phyloP scores from a whole-genome alignment of 2,888 invertebrate genomes.

The Phytoseiulus persimilis region DNA sequence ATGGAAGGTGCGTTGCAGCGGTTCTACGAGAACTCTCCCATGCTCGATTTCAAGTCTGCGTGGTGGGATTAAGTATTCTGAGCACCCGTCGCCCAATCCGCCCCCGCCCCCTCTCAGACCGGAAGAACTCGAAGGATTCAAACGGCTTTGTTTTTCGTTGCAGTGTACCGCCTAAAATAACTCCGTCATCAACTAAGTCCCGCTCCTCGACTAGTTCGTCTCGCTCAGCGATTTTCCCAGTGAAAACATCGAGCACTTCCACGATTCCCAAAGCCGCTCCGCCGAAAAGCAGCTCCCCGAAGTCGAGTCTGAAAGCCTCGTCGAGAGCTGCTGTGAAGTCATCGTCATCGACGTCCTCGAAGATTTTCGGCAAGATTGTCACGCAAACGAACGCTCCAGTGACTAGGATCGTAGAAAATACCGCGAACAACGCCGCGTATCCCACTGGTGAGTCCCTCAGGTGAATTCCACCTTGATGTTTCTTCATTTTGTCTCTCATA shows the following conservation, averaged over 20 bases:
- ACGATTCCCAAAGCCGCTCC: neutral
- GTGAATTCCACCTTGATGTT: too few species aligned
- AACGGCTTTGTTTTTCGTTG: neutral
- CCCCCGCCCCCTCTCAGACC: too few species aligned
- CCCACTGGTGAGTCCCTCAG: slow-evolving; percentile 9
- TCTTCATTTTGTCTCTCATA: too few species aligned
- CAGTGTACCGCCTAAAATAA: neutral
- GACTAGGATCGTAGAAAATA: slow-evolving; percentile 14
- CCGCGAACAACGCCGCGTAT: neutral
- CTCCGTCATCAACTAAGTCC: neutral
- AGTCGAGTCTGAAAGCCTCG: neutral
- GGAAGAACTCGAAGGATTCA: too few species aligned
- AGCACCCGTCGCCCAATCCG: too few species aligned
- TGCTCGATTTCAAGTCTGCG: too few species aligned
- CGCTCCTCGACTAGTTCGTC: neutral
- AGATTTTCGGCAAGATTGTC: neutral
- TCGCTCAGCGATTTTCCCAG: slow-evolving; percentile 18
- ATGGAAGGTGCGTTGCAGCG: neutral
- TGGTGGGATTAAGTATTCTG: too few species aligned
- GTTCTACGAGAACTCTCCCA: too few species aligned
- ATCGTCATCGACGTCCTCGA: neutral
- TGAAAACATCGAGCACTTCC: slow-evolving; percentile 14
- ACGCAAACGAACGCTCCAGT: slow-evolving; percentile 22
- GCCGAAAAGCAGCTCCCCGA: neutral
- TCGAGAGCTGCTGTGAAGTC: neutral